These are phyloP conservation scores for Mythimna albipuncta DNA, from an alignment of 2,888 invertebrate genomes.

Conservation along the genomic window DNA sequence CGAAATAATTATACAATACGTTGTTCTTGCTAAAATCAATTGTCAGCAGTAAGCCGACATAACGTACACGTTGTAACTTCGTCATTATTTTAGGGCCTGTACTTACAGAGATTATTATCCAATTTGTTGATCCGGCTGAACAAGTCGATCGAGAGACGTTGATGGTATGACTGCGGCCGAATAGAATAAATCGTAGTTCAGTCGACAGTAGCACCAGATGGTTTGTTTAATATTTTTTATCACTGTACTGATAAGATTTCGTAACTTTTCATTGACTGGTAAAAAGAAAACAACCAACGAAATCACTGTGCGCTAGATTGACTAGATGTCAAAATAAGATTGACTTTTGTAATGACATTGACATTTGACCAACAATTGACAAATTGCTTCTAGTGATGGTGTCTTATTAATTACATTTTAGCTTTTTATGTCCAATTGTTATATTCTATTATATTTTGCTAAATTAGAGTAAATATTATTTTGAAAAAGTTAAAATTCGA, in stretches of 20 bases:
- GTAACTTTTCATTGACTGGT: conserved; percentile 25
- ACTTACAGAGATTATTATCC: conserved; percentile 41
- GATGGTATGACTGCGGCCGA: conserved; percentile 30
- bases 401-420: too few species aligned
- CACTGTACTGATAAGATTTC: conserved; percentile 53
- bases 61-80: conserved; percentile 20
- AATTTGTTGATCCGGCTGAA: conserved; percentile 21
- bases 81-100: conserved; percentile 17
- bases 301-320: conserved; percentile 12
- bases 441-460: too few species aligned
- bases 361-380: background rate
- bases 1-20: background rate
- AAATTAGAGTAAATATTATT: too few species aligned
- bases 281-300: conserved; percentile 36
- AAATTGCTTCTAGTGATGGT: too few species aligned
- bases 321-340: conserved; percentile 30
- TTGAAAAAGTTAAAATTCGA: too few species aligned
- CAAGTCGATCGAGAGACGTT: conserved; percentile 24
- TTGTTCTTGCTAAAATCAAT: background rate
- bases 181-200: conserved; percentile 11
- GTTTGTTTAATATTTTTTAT: conserved; percentile 54
- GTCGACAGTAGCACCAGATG: conserved; percentile 17
- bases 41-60: conserved; percentile 13
- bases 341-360: conserved; percentile 10
- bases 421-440: too few species aligned